Evolutionary conservation across 2,113 vertebrate genomes (phyloP), one percentile per base, ranked within the genome.

Genomic region (Hyla sarda): DNA sequence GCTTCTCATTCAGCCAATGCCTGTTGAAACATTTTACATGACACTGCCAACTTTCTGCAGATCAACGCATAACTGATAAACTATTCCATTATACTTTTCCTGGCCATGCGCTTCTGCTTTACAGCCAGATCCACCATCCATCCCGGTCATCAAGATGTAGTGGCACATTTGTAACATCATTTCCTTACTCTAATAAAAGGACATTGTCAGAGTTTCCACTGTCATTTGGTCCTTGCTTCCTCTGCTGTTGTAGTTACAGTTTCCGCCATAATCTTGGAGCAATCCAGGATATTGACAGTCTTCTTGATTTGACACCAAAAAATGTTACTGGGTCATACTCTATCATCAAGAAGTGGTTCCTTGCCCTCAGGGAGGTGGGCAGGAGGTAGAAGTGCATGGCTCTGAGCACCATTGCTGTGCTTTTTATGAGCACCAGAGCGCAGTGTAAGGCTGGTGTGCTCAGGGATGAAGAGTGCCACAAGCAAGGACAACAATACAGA

Each of bases 381-480:
- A 73, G 96, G 97, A 0, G 96, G 95, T 91, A 95, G 94, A 91
- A 97, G 96, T 50, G 93, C 89, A 87, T 97, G 96, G 78, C 94
- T 92, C 93, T 97, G 96, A 1, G 94, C 92, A 41, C 96, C 95
- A 0, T 94, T 92, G 65, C 93, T 94, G 93, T 97, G 96, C 92
- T 97, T 97, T 92, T 97, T 97, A 90, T 97, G 96, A 92, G 94
- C 91, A 32, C 96, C 95, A 0, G 95, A 92, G 65, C 97, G 92
- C 91, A 93, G 60, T 1, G 93, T 89, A 4, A 94, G 93, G 34
- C 92, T 93, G 23, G 92, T 97, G 93, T 97, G 96, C 89, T 98
- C 97, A 0, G 97, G 97, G 79, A 98, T 97, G 88, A 97, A 98
- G 91, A 98, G 94, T 16, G 97, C 97, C 90, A 97, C 97, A 87